Conservation (phyloP, 2,797 vertebrate species). For the Melanotaenia parkinsoni region DNA sequence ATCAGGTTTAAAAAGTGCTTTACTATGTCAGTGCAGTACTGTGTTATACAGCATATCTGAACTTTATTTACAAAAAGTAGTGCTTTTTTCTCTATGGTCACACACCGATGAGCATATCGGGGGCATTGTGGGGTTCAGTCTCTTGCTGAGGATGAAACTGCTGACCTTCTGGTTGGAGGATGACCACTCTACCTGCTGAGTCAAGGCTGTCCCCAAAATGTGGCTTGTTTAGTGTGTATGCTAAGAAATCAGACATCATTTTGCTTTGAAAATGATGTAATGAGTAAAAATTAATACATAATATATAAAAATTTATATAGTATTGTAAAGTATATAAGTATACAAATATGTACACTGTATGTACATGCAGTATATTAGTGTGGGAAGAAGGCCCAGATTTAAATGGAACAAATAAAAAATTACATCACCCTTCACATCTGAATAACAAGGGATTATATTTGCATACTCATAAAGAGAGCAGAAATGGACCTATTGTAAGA, state of each 20-base stretch:
- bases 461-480: background rate
- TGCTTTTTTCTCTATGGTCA: background rate
- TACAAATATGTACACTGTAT: too few species aligned
- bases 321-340: too few species aligned
- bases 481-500: slow-evolving; percentile 6
- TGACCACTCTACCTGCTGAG: background rate
- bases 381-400: background rate
- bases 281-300: too few species aligned
- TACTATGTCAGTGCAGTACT: background rate
- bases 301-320: background rate
- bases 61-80: background rate
- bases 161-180: background rate
- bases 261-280: background rate
- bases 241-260: background rate
- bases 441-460: background rate
- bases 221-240: background rate
- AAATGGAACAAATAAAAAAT: slow-evolving; percentile 4
- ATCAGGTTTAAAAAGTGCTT: background rate
- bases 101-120: background rate
- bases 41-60: background rate
- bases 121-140: background rate
- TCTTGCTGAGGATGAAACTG: slow-evolving; percentile 1
- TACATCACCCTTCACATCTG: background rate
- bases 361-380: background rate
- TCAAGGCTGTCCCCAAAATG: background rate